Evolutionary conservation across 2,113 vertebrate species (phyloP).

Genomic region (Mirza zaza): DNA sequence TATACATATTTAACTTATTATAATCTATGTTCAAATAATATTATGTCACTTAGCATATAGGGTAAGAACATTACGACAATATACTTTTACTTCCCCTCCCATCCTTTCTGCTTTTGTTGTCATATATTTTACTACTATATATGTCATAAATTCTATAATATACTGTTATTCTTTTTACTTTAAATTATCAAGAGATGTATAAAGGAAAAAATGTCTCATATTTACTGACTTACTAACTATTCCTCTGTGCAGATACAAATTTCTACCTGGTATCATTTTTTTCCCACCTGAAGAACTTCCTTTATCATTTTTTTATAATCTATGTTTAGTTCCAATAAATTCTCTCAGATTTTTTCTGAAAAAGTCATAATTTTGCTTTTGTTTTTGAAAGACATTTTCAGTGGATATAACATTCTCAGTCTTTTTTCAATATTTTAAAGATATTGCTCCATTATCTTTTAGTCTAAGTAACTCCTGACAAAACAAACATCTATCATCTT

Average conservation of each 20-base stretch:
- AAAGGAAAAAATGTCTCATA: not conserved
- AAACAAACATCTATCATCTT: conserved; percentile 33
- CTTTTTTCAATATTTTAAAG: not conserved
- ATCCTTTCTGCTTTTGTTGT: not conserved
- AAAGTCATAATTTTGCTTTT: not conserved
- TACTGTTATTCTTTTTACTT: conserved; percentile 7
- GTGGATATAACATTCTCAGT: not conserved
- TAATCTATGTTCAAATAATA: conserved; percentile 8
- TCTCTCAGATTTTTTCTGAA: not conserved
- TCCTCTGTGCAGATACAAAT: not conserved
- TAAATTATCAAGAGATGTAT: not conserved
- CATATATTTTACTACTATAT: conserved; percentile 1
- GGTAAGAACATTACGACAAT: not conserved
- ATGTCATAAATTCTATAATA: not conserved
- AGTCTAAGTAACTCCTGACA: not conserved
- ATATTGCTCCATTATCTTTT: not conserved
- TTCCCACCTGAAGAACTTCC: not conserved
- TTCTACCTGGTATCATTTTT: not conserved
- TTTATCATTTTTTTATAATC: not conserved
- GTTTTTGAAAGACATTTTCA: conserved; percentile 29
- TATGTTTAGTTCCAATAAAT: not conserved
- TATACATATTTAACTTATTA: not conserved
- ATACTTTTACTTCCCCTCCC: not conserved
- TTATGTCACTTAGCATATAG: not conserved
- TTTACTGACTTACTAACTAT: not conserved